Percentiles rank a stretch among this genome's conserved stretches.
Evolutionary conservation across 2,113 vertebrate genomes (phyloP).

Genomic region (Sturnira hondurensis): DNA sequence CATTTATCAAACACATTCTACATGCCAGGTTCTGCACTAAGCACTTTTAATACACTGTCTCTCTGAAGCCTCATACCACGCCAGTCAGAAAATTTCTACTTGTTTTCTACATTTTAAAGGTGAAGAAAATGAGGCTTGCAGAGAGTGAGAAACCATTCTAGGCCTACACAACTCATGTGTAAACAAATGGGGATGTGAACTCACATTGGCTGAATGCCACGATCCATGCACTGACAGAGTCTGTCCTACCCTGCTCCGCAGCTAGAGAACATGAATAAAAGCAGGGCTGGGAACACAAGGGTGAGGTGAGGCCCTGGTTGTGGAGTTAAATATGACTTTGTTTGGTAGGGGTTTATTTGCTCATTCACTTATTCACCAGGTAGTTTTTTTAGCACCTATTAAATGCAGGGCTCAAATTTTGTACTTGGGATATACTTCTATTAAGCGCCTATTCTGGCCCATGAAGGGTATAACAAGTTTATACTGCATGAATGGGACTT

Average conservation of each 20-base stretch:
- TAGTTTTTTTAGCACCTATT: background rate
- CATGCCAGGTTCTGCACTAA: background rate
- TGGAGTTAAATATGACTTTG: background rate
- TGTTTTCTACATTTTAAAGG: background rate
- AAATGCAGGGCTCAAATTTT: background rate
- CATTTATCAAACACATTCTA: background rate
- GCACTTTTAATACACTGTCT: background rate
- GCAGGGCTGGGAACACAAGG: background rate
- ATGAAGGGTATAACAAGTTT: background rate
- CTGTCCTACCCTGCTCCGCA: accelerated
- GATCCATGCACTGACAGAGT: background rate
- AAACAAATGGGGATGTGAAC: background rate
- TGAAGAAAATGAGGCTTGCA: background rate
- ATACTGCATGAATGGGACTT: background rate
- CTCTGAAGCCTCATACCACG: background rate
- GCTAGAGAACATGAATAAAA: background rate
- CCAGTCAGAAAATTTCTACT: background rate
- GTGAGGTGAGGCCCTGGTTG: background rate
- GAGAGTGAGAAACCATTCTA: background rate
- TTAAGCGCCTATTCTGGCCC: background rate
- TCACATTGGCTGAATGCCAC: background rate
- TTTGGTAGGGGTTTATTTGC: background rate
- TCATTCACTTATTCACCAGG: background rate
- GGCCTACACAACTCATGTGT: background rate
- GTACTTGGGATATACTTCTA: background rate